Evolutionary conservation across 1,140 invertebrate species (phyloP).

Genomic region (Neodiprion virginianus): DNA sequence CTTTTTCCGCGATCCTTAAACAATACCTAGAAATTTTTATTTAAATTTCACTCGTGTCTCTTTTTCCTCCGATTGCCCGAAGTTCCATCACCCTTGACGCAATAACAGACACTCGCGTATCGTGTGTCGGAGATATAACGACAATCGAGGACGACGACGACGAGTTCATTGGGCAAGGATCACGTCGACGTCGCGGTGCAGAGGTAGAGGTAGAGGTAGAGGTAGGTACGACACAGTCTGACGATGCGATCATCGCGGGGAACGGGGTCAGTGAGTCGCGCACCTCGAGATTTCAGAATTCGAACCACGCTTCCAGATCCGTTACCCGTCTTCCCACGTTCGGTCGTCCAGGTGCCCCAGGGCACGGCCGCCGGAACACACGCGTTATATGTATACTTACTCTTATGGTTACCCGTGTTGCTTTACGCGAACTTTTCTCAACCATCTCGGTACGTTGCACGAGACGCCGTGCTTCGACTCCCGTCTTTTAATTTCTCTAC

Average conservation of each 20-base stretch:
- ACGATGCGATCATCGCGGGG: not conserved
- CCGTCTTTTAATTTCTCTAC: too few species aligned
- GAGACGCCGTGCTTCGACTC: not conserved
- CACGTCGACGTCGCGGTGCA: not conserved
- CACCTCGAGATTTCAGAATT: conserved; percentile 1
- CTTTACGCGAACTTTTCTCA: not conserved
- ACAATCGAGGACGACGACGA: not conserved
- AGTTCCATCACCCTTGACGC: too few species aligned
- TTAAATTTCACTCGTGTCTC: too few species aligned
- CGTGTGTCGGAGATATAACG: not conserved
- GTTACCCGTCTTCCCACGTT: conserved; percentile 6
- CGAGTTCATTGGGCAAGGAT: not conserved
- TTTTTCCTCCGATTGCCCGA: too few species aligned
- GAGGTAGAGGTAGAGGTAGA: too few species aligned
- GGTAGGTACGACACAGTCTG: too few species aligned
- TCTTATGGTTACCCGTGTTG: not conserved
- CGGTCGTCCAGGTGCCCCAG: not conserved
- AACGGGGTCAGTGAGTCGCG: conserved; percentile 6
- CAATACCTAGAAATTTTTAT: too few species aligned
- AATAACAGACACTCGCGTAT: too few species aligned
- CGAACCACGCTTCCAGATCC: conserved; percentile 6
- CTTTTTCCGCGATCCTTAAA: too few species aligned
- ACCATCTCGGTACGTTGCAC: not conserved
- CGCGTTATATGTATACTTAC: not conserved
- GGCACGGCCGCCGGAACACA: not conserved